Base-by-base conservation (phyloP, 2,888 invertebrate genomes). In the Netelia virgata region DNA sequence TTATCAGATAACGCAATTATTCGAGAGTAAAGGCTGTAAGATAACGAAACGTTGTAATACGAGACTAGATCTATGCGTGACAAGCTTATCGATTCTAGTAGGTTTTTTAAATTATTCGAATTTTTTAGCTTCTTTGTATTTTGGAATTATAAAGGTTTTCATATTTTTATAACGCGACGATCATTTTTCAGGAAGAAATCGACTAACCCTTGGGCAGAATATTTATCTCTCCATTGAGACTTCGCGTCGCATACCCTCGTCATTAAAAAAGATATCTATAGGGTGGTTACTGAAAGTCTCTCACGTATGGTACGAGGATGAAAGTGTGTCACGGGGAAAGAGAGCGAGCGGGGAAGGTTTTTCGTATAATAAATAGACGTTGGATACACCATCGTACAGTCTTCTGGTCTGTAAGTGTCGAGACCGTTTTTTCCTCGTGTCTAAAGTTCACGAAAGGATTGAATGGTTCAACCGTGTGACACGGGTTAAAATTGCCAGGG, bases 261-360 rank as follows among this genome's bases (percentile, higher is more conserved):
- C 68, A 70, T 70, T 70, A 36, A 28, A 70, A 70, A n/a, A 36
- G 16, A 41, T 70, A 55, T 57, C 70, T 36, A 70, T 47, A 57
- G 28, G 16, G n/a, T 28, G 70, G 53, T 9, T 16, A 18, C 43
- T 20, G 47, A 6, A 36, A 55, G 36, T 18, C 47, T 47, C 47
- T 10, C 47, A 36, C 28, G 47, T 28, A 47, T 53, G 36, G 18
- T 55, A 68, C 47, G 47, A 57, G 36, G 55, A 41, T 11, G 16
- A 70, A 70, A 70, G 70, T 70, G 57, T 55, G 70, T 70, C 70
- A 70, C 55, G 41, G 18, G 55, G n/a, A 70, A 70, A 70, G 36
- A 28, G 55, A 28, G 28, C 14, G 55, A 68, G 55, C 16, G 55
- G 23, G 53, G 59, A 59, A 55, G 70, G 70, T 70, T 72, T 59